Base-by-base conservation (phyloP, 2,113 vertebrate genomes). In the Lepus europaeus region DNA sequence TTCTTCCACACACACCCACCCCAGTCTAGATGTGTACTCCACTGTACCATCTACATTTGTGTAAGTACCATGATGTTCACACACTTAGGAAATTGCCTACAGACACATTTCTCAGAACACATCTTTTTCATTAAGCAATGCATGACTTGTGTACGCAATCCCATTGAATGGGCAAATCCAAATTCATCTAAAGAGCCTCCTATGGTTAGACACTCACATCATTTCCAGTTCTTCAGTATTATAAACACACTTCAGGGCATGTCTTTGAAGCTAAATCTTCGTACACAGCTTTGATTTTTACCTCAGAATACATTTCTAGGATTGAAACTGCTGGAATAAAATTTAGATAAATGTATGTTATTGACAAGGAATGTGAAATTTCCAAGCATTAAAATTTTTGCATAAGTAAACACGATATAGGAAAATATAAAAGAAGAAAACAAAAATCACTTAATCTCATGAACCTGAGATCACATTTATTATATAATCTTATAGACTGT, bases 251-350 rank as follows among this genome's bases (percentile, higher is more conserved):
- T 87, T 76, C 39, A 64, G 39, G 76, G 39, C 70, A 87, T 45
- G 63, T 53, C 39, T 77, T 77, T 95, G 84, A 87, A 77, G 87
- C 20, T 61, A 45, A 77, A 76, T 72, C 22, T 64, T 70, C 82
- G 13, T 27, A 69, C 6, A 74, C 23, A 76, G 59, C 27, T 53
- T 84, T 74, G 51, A 68, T 88, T 92, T 89, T 74, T 68, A 69
- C 23, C 56, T 78, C 36, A 25, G 49, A 61, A 23, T 61, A 39
- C 13, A 63, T 45, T 84, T 61, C 45, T 29, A 19, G 53, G 69
- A 79, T 63, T 49, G 11, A 90, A 80, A 56, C 53, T 33, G n/a
- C 82, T 76, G 4, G n/a, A 87, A 49, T 95, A 86, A 94, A 82
- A 70, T 70, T 29, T 19, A 73, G 59, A 27, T 1, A 72, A 11